phyloP scores from a whole-genome alignment of 2,888 invertebrate species.

The Acronicta aceris region DNA sequence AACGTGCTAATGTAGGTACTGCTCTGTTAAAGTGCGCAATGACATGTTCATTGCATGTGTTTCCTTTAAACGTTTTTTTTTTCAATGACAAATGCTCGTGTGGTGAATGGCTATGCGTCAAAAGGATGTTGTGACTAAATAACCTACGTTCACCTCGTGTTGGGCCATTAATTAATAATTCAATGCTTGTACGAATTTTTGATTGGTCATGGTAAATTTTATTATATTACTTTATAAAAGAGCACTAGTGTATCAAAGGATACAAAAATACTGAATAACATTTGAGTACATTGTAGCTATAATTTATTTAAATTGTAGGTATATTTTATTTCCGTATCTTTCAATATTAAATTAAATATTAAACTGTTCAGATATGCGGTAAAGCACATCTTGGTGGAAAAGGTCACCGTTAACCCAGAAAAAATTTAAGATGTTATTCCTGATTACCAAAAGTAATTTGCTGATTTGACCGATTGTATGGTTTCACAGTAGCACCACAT shows the following conservation, averaged over 20 bases:
- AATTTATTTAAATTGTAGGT: background rate
- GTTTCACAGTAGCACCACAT: constrained; percentile 42
- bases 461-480: constrained; percentile 39
- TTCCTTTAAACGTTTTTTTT: constrained; percentile 15
- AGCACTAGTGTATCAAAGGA: constrained; percentile 1
- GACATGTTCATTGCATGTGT: constrained; percentile 11
- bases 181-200: constrained; percentile 17
- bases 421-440: constrained; percentile 3
- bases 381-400: constrained; percentile 4
- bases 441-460: constrained; percentile 33
- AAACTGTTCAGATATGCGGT: too few species aligned
- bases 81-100: constrained; percentile 18
- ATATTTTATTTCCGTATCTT: background rate
- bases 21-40: constrained; percentile 4
- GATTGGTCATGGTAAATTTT: constrained; percentile 21
- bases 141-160: constrained; percentile 23
- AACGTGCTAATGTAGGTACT: constrained; percentile 21
- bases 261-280: constrained; percentile 1
- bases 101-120: constrained; percentile 11
- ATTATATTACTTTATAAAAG: constrained; percentile 6
- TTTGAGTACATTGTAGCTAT: background rate
- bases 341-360: background rate
- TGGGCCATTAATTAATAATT: constrained; percentile 10
- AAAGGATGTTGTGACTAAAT: constrained; percentile 13
- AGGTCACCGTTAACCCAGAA: constrained; percentile 7